phyloP scores from a whole-genome alignment of 2,797 vertebrate genomes.

The Halcyon chelicuti region DNA sequence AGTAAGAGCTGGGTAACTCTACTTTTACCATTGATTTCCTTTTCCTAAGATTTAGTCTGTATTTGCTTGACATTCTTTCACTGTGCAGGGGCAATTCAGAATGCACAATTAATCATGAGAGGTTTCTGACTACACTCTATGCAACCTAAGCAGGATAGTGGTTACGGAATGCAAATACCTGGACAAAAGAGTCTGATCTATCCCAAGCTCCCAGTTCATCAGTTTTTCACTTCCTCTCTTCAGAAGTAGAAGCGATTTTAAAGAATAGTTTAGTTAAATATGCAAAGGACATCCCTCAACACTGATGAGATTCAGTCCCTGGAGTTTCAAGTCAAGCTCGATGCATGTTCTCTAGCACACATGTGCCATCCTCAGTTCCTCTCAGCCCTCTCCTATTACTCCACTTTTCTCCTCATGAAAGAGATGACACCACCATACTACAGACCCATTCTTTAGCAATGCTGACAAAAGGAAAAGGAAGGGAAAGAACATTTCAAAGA shows the following conservation, averaged over 20 bases:
- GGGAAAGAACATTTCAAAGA: background rate
- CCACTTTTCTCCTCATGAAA: background rate
- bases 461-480: background rate
- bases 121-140: background rate
- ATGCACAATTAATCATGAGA: background rate
- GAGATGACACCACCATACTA: background rate
- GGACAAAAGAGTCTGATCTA: background rate
- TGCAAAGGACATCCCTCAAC: background rate
- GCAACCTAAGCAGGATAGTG: background rate
- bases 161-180: background rate
- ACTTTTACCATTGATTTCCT: background rate
- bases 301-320: background rate
- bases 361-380: rapidly evolving
- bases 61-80: background rate
- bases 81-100: background rate
- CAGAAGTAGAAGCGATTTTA: background rate
- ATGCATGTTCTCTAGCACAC: background rate
- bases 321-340: background rate
- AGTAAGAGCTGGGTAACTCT: background rate
- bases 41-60: background rate
- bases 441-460: background rate
- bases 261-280: background rate
- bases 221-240: background rate
- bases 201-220: background rate
- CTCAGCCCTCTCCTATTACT: background rate